Evolutionary conservation across 2,113 vertebrate species (phyloP).

Genomic region (human): DNA sequence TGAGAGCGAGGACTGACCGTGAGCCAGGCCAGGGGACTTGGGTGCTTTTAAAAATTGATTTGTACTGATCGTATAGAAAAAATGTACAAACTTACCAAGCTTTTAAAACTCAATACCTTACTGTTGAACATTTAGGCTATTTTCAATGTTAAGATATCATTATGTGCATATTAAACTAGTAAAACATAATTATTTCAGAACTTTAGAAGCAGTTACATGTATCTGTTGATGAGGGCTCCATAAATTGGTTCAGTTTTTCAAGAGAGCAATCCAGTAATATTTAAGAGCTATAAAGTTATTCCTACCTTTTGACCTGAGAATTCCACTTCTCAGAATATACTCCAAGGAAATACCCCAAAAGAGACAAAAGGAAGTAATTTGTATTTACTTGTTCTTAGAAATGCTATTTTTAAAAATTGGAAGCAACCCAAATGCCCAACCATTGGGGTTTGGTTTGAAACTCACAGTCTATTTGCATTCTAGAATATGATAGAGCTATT

Average conservation of each 20-base stretch:
- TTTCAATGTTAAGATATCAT: constrained; percentile 24
- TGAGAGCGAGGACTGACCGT: neutral
- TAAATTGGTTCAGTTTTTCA: constrained; percentile 24
- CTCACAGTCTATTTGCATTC: constrained; percentile 35
- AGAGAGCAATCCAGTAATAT: constrained; percentile 11
- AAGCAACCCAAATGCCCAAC: constrained; percentile 53
- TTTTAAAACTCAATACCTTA: neutral
- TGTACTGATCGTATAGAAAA: neutral
- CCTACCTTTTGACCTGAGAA: constrained; percentile 32
- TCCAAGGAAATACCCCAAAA: constrained; percentile 7
- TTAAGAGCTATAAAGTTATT: constrained; percentile 55
- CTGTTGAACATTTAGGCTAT: neutral
- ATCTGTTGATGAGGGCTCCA: neutral
- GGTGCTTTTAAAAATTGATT: neutral
- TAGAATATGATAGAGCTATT: constrained; percentile 25
- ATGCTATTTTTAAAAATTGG: constrained; percentile 70
- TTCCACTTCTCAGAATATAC: constrained; percentile 57
- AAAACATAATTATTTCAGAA: constrained; percentile 55
- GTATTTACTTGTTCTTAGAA: constrained; percentile 62
- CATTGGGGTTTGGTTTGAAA: constrained; percentile 34
- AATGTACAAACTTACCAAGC: neutral
- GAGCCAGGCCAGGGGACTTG: neutral
- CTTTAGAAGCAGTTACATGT: neutral
- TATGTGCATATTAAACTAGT: neutral
- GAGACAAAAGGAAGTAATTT: constrained; percentile 53